Conservation (phyloP, 2,797 vertebrate species). For the Ciconia nigra region DNA sequence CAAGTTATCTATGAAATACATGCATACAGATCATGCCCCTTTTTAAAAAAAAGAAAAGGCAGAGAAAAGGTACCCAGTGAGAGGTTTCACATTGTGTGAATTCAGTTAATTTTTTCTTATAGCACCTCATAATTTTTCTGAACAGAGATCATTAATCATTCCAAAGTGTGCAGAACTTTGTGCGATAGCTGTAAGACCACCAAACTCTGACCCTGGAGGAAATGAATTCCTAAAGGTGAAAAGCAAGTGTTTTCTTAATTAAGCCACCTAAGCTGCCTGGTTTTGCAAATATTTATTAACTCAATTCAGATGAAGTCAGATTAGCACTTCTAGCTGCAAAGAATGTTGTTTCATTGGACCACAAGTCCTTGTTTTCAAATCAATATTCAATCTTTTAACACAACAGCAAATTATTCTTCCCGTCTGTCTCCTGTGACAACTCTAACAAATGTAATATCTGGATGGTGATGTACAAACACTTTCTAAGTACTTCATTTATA, state of each 20-base stretch:
- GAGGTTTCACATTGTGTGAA: constrained; percentile 52
- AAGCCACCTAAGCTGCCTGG: constrained; percentile 67
- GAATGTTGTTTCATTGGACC: constrained; percentile 28
- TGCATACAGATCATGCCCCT: background rate
- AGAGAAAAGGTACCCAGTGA: background rate
- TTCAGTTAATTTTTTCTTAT: constrained; percentile 60
- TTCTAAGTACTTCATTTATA: background rate
- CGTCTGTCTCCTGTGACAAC: background rate
- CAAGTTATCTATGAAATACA: background rate
- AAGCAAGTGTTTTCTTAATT: constrained; percentile 74
- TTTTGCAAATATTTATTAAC: constrained; percentile 57
- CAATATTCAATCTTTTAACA: constrained; percentile 43
- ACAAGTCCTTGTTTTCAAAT: constrained; percentile 5
- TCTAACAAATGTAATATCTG: background rate
- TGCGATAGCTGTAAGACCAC: constrained; percentile 65
- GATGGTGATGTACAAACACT: background rate
- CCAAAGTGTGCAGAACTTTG: constrained; percentile 45
- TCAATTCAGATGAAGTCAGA: constrained; percentile 57
- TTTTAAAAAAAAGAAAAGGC: background rate
- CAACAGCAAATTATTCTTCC: constrained; percentile 30
- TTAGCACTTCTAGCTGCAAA: constrained; percentile 42
- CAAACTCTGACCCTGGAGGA: constrained; percentile 64
- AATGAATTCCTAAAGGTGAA: constrained; percentile 71
- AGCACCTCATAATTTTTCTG: constrained; percentile 71
- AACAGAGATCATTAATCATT: constrained; percentile 69